Evolutionary conservation across 2,888 invertebrate genomes (phyloP), one percentile per base, ranked within the genome.

Genomic region (Tupiocoris notatus): DNA sequence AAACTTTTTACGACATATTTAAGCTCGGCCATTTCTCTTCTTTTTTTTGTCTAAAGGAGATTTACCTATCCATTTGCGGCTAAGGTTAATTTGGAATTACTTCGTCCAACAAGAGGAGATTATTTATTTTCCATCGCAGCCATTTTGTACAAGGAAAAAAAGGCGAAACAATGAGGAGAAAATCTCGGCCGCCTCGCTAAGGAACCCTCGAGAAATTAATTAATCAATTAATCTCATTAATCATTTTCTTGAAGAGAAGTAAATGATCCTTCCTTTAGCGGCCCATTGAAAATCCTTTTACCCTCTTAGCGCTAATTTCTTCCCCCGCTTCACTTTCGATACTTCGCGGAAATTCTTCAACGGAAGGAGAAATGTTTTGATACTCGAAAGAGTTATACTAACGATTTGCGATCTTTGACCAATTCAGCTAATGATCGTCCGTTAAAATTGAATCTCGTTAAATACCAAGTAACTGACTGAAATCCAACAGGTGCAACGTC

Each of bases 151-250:
- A 39, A 7, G 39, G 39, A 39, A 39, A 39, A 39, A 39, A n/a
- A n/a, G 12, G 39, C 39, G 39, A 39, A 39, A 39, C 39, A 39
- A 39, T 7, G 39, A 12, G 39, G 3, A 12, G 39, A 39, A 39
- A 39, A 39, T 39, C 39, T 12, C 39, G 39, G 39, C 12, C 39
- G 39, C 6, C n/a, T n/a, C n/a, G 12, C 39, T 39, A 39, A 39
- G 39, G 39, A 39, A 39, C 39, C 23, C 21, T 63, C 22, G 6
- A 22, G 25, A 54, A 70, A 58, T 70, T 70, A 70, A 70, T 70
- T 70, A 70, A 70, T 70, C 70, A 70, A 59, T 70, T 70, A 70
- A 58, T 24, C 59, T 70, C 59, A 70, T 70, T 70, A 70, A 70
- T 70, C 70, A 70, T 70, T 18, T 39, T 70, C 25, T 70, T 24